Conservation (phyloP, 1,140 invertebrate species). For the Dolichoris vasculosae region DNA sequence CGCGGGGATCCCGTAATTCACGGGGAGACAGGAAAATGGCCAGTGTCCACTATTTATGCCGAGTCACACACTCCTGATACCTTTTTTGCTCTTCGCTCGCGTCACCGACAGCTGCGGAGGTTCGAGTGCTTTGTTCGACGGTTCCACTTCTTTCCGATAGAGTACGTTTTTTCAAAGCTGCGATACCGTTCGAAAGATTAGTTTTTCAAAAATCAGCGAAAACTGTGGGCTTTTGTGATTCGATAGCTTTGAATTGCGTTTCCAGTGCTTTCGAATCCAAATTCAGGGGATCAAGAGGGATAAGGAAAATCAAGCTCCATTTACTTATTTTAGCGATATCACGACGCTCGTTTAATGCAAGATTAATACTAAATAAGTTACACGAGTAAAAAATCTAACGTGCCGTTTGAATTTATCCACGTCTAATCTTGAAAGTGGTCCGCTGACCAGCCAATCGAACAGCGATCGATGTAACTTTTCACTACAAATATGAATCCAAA, state of each 20-base stretch:
- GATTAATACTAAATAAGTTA: background rate
- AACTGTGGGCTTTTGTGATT: background rate
- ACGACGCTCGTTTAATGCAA: too few relatives aligned
- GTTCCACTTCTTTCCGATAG: background rate
- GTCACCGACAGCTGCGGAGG: background rate
- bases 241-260: background rate
- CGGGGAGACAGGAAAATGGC: constrained; percentile 22
- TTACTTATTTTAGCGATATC: background rate
- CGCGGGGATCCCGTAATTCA: constrained; percentile 32
- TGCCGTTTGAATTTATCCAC: too few relatives aligned
- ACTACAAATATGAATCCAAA: too few relatives aligned
- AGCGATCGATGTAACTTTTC: too few relatives aligned
- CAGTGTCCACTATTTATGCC: constrained; percentile 12
- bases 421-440: too few relatives aligned
- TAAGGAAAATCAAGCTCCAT: background rate
- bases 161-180: background rate
- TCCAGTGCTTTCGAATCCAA: background rate
- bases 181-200: background rate
- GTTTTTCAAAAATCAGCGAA: background rate
- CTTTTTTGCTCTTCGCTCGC: background rate
- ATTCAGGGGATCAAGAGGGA: background rate
- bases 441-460: too few relatives aligned
- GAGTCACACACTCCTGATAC: background rate
- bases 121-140: background rate
- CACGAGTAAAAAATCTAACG: background rate